A percentile compares a stretch with the other conserved stretches of the same genome.
Conservation (phyloP, 2,888 invertebrate species). For the Ophion obscuratus region DNA sequence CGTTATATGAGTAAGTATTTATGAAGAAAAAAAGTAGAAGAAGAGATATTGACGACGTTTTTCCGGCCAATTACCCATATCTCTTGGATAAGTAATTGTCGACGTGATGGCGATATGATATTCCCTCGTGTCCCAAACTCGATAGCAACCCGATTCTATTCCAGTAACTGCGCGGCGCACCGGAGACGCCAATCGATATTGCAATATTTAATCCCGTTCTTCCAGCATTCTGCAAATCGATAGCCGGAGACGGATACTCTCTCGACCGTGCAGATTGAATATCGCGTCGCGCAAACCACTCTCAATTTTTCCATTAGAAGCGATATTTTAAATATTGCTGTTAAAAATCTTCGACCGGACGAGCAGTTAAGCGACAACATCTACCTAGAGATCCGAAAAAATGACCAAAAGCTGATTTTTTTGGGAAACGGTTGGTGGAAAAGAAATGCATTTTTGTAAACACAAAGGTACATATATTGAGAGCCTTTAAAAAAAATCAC, state of each 20-base stretch:
- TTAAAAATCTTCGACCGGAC: background rate
- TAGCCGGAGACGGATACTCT: constrained; percentile 35
- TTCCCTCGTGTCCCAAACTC: constrained; percentile 11
- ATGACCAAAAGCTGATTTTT: too few species aligned
- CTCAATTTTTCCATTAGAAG: background rate
- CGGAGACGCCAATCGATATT: constrained; percentile 54
- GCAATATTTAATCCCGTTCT: constrained; percentile 59
- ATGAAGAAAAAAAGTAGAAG: background rate
- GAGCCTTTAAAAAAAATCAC: too few species aligned
- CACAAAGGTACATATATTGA: too few species aligned
- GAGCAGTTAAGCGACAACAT: background rate
- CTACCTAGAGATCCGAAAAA: too few species aligned
- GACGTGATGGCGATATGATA: background rate
- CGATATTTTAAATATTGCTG: background rate
- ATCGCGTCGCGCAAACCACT: background rate
- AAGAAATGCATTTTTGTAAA: too few species aligned
- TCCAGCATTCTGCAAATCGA: constrained; percentile 48
- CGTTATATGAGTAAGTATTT: background rate
- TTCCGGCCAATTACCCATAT: background rate
- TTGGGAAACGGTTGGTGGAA: too few species aligned
- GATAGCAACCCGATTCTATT: constrained; percentile 60
- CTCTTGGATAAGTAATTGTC: background rate
- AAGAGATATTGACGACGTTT: background rate
- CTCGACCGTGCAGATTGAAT: constrained; percentile 20
- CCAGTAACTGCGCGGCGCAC: constrained; percentile 25